phyloP scores from a whole-genome alignment of 2,888 invertebrate species.

The Dromius quadrimaculatus region DNA sequence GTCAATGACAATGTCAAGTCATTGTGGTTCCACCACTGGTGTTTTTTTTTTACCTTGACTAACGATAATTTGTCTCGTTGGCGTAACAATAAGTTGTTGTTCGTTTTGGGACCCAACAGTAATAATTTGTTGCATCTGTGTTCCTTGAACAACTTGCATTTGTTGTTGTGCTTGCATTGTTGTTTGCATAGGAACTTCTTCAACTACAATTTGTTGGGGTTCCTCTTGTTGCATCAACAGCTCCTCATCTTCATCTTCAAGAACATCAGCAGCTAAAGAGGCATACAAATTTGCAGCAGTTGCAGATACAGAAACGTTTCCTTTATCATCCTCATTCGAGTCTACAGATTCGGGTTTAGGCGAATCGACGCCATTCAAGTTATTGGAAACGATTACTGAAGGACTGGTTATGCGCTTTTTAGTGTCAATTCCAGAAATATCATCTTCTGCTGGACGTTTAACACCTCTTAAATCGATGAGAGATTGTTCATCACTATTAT shows the following conservation, averaged over 20 bases:
- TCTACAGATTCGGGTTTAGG: slow-evolving; percentile 68
- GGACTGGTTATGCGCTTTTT: slow-evolving; percentile 66
- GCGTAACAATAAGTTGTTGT: slow-evolving; percentile 59
- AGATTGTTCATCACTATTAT: slow-evolving; percentile 58
- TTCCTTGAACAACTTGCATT: slow-evolving; percentile 39
- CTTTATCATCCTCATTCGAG: slow-evolving; percentile 67
- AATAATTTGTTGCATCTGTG: slow-evolving; percentile 42
- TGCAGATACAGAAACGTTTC: slow-evolving; percentile 78
- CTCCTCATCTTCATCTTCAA: slow-evolving; percentile 82
- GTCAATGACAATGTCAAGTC: no score
- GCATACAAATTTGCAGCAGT: slow-evolving; percentile 89
- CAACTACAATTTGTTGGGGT: slow-evolving; percentile 35
- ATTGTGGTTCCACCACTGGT: no score
- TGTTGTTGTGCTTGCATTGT: slow-evolving; percentile 59
- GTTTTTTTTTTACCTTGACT: slow-evolving; percentile 56
- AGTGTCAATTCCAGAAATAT: slow-evolving; percentile 65
- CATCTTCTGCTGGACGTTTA: slow-evolving; percentile 64
- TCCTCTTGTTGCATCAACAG: slow-evolving; percentile 62
- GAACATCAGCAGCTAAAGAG: slow-evolving; percentile 84
- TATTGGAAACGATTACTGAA: slow-evolving; percentile 61
- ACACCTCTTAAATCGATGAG: slow-evolving; percentile 62
- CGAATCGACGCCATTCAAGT: slow-evolving; percentile 63
- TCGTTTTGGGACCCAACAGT: slow-evolving; percentile 24
- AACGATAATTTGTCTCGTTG: slow-evolving; percentile 70
- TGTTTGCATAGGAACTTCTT: slow-evolving; percentile 53